Evolutionary conservation across 2,113 vertebrate species (phyloP).

Genomic region (Egretta garzetta): DNA sequence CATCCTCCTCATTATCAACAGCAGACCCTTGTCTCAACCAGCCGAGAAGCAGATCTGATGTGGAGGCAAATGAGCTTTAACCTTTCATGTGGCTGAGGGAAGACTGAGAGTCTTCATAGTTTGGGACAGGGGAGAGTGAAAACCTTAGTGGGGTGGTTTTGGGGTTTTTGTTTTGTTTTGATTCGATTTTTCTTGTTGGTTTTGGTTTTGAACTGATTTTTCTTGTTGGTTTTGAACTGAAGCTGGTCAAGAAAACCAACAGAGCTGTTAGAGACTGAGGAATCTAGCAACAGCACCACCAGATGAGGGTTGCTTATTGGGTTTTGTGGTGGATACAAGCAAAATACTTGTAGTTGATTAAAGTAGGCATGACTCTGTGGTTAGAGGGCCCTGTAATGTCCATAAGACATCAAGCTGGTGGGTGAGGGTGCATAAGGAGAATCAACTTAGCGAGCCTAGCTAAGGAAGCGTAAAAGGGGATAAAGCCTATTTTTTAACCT

Average conservation of each 20-base stretch:
- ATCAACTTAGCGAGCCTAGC: background rate
- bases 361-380: background rate
- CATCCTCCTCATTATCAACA: background rate
- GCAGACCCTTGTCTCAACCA: background rate
- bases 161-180: background rate
- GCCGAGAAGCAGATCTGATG: background rate
- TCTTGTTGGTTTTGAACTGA: background rate
- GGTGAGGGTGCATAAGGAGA: background rate
- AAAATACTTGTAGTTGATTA: background rate
- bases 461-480: conserved; percentile 43
- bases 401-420: background rate
- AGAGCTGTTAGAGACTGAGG: background rate
- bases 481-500: conserved; percentile 22
- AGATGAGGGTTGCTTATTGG: background rate
- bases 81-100: background rate
- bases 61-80: background rate
- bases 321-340: background rate
- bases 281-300: background rate
- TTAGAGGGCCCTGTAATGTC: background rate
- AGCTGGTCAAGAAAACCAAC: background rate
- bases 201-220: background rate
- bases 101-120: background rate
- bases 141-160: background rate
- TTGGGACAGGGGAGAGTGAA: background rate
- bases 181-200: background rate